These are phyloP conservation scores for Brienomyrus brachyistius DNA, from an alignment of 2,113 vertebrate species.

Conservation along the genomic window DNA sequence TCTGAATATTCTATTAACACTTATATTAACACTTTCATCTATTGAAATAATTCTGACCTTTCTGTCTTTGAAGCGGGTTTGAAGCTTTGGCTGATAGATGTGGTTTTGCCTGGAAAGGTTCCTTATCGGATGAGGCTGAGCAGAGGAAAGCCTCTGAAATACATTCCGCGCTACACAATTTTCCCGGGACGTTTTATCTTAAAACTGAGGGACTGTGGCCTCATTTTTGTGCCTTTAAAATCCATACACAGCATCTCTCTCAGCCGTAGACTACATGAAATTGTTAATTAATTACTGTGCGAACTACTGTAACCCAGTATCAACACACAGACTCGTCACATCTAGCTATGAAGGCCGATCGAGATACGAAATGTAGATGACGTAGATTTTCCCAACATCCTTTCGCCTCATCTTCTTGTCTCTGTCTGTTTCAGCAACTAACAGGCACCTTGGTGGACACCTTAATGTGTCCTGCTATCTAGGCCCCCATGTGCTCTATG, in stretches of 20 bases:
- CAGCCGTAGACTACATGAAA: not conserved
- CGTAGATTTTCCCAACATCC: not conserved
- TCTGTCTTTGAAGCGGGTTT: not conserved
- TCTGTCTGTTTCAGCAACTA: not conserved
- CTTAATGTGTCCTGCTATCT: not conserved
- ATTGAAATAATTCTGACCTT: not conserved
- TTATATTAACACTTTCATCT: not conserved
- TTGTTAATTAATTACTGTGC: not conserved
- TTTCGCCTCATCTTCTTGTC: not conserved
- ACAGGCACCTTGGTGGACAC: not conserved
- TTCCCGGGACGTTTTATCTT: not conserved
- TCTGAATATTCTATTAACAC: not conserved
- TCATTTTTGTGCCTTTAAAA: not conserved
- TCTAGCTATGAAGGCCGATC: not conserved
- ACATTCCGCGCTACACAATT: not conserved
- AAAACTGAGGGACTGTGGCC: not conserved
- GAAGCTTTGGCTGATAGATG: not conserved
- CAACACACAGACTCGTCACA: not conserved
- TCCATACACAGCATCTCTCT: not conserved
- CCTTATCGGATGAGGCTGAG: not conserved
- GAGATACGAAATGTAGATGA: not conserved
- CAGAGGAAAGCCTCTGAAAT: not conserved
- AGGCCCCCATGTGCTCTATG: not conserved
- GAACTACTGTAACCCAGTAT: not conserved
- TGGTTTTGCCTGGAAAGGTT: not conserved